Percentiles rank a stretch among this genome's conserved stretches.
phyloP scores from a whole-genome alignment of 2,113 vertebrate species.

The Corapipo altera region DNA sequence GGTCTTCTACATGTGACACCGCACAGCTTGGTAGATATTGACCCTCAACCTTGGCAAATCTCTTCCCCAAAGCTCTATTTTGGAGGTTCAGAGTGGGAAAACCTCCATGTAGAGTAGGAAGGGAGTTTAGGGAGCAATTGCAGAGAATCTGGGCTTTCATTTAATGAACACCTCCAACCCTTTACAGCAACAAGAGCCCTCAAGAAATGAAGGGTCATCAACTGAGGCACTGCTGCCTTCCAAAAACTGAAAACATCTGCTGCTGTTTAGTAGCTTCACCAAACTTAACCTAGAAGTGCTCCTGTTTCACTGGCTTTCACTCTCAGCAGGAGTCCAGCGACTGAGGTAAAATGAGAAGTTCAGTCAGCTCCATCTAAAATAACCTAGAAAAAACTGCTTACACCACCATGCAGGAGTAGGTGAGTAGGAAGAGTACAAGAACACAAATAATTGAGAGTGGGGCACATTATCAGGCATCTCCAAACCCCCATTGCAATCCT shows the following conservation, averaged over 20 bases:
- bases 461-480: not conserved
- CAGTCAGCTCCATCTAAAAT: not conserved
- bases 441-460: not conserved
- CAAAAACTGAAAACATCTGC: not conserved
- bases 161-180: not conserved
- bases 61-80: not conserved
- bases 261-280: not conserved
- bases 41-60: not conserved
- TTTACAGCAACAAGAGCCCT: not conserved
- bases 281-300: not conserved
- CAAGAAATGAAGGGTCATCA: not conserved
- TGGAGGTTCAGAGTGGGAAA: not conserved
- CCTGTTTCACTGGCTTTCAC: not conserved
- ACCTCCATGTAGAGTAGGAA: not conserved
- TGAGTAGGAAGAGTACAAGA: not conserved
- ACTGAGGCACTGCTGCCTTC: not conserved
- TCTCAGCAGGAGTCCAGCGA: not conserved
- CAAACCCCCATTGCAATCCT: not conserved
- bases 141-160: not conserved
- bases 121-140: not conserved
- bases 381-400: not conserved
- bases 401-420: not conserved
- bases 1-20: not conserved
- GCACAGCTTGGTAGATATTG: not conserved
- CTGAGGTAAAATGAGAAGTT: not conserved